Evolutionary conservation across 2,113 vertebrate genomes (phyloP).

Genomic region (Cyprinodon brontotheroides): DNA sequence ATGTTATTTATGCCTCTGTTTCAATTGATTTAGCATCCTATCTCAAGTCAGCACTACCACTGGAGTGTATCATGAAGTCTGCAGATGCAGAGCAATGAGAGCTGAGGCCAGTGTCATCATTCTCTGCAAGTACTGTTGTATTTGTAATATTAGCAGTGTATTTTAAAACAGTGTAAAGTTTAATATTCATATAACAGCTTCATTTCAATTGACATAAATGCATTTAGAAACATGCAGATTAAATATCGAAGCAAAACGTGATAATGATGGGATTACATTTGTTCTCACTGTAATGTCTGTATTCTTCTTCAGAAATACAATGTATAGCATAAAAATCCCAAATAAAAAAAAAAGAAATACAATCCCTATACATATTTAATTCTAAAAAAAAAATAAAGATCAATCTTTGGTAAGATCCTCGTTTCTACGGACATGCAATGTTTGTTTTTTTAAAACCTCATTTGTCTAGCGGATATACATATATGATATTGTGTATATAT

Average conservation of each 20-base stretch:
- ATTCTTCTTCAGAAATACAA: no score
- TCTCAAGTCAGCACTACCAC: slow-evolving; percentile 54
- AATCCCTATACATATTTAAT: no score
- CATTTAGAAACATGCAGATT: background rate
- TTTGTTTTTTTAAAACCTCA: no score
- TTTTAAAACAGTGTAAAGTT: background rate
- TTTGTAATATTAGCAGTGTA: background rate
- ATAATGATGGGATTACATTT: background rate
- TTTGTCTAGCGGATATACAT: no score
- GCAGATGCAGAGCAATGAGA: slow-evolving; percentile 14
- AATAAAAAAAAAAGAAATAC: no score
- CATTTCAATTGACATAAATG: background rate
- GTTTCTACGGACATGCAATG: no score
- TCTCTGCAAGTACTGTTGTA: background rate
- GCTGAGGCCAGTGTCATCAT: slow-evolving; percentile 1
- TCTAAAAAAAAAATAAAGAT: no score
- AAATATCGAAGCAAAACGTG: background rate
- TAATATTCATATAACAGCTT: background rate
- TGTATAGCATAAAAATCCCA: no score
- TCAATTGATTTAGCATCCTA: slow-evolving; percentile 49
- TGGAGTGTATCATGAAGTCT: slow-evolving; percentile 17
- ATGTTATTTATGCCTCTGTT: slow-evolving; percentile 47
- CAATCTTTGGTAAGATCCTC: no score
- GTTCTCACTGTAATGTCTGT: background rate
- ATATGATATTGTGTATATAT: no score